Evolutionary conservation across 2,888 invertebrate genomes (phyloP).

Genomic region (Mimas tiliae): DNA sequence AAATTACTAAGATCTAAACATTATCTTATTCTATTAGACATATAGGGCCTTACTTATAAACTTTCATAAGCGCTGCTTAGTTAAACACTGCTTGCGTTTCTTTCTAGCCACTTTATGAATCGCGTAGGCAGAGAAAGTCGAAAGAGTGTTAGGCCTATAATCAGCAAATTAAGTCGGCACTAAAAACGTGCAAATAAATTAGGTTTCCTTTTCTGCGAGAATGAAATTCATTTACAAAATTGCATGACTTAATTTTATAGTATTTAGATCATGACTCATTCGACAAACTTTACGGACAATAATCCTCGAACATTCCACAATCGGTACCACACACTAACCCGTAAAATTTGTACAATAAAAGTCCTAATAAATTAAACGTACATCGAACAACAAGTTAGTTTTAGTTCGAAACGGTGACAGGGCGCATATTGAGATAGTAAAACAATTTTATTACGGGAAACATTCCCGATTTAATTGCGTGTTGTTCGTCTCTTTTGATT

Average conservation of each 20-base stretch:
- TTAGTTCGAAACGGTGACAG: constrained; percentile 65
- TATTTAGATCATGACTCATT: background rate
- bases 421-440: constrained; percentile 74
- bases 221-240: background rate
- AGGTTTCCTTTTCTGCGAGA: too few relatives aligned
- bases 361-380: constrained; percentile 72
- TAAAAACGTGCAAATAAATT: too few relatives aligned
- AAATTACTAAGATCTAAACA: too few relatives aligned
- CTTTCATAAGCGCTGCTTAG: too few relatives aligned
- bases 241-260: background rate
- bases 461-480: constrained; percentile 64
- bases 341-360: constrained; percentile 72
- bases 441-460: constrained; percentile 71
- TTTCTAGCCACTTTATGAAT: too few relatives aligned
- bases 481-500: constrained; percentile 34
- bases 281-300: background rate
- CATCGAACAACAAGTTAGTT: constrained; percentile 71
- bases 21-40: too few relatives aligned
- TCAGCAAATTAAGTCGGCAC: too few relatives aligned
- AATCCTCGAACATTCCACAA: constrained; percentile 10
- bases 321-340: constrained; percentile 47
- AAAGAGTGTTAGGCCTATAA: too few relatives aligned
- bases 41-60: too few relatives aligned
- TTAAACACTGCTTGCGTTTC: too few relatives aligned
- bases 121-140: too few relatives aligned